Percentiles rank a stretch among this genome's conserved stretches.
These are phyloP conservation scores for Galagoides demidoff DNA, from an alignment of 2,797 vertebrate genomes.

Conservation along the genomic window DNA sequence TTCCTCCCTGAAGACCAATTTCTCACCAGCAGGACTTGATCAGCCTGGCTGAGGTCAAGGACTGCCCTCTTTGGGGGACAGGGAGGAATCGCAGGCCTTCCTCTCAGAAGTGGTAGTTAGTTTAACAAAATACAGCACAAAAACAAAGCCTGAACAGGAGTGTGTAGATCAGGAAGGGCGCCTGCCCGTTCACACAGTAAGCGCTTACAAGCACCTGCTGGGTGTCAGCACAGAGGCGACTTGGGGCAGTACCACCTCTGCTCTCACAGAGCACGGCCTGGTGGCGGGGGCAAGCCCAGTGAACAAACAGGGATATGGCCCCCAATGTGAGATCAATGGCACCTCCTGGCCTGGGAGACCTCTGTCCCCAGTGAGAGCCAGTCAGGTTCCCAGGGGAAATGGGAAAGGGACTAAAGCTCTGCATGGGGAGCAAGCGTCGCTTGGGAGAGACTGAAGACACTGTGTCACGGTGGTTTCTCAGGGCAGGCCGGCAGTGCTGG, in stretches of 20 bases:
- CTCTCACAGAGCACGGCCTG: neutral
- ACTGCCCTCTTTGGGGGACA: neutral
- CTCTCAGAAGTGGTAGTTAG: neutral
- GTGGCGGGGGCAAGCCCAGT: neutral
- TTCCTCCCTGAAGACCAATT: neutral
- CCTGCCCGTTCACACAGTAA: neutral
- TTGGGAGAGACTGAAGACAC: neutral
- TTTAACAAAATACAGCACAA: constrained; percentile 13
- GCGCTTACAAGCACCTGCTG: neutral
- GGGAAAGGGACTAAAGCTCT: neutral
- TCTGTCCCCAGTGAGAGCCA: neutral
- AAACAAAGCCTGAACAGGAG: neutral
- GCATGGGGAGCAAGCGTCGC: neutral
- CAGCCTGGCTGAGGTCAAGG: neutral
- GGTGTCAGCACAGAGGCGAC: neutral
- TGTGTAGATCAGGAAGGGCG: neutral
- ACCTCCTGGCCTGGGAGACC: neutral
- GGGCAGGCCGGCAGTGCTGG: too few relatives aligned
- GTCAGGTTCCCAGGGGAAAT: neutral
- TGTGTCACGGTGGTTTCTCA: neutral
- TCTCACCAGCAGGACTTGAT: neutral
- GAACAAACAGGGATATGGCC: neutral
- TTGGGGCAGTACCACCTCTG: neutral
- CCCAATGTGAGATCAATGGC: neutral
- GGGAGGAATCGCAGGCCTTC: neutral